These are phyloP conservation scores for Willowsia nigromaculata DNA, from an alignment of 2,888 invertebrate species.

Conservation along the genomic window DNA sequence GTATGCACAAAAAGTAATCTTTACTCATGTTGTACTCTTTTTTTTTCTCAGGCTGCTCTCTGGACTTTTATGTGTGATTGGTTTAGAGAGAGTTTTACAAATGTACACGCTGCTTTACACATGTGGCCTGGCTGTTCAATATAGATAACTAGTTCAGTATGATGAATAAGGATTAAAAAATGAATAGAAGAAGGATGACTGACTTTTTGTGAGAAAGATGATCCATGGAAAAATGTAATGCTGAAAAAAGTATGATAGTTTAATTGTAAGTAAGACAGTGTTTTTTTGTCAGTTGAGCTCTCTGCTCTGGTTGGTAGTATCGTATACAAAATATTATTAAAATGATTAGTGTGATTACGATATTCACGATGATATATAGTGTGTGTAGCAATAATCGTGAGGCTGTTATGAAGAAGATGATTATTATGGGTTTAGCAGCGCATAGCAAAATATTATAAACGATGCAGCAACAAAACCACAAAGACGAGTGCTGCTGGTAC, in stretches of 20 bases:
- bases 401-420: neutral
- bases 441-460: neutral
- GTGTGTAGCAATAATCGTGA: slow-evolving; percentile 22
- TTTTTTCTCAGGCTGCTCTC: neutral
- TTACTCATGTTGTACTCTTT: neutral
- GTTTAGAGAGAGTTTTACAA: no score
- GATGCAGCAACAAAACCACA: neutral
- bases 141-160: neutral
- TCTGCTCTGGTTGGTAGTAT: neutral
- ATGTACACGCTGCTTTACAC: no score
- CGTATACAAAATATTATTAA: slow-evolving; percentile 2
- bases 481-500: neutral
- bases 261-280: neutral
- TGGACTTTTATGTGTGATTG: neutral
- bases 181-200: neutral
- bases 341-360: slow-evolving; percentile 31
- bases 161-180: neutral
- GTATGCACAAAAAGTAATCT: no score
- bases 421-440: no score
- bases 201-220: neutral
- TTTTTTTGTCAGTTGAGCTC: neutral
- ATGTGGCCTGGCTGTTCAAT: neutral
- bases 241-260: neutral
- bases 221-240: neutral
- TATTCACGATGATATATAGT: slow-evolving; percentile 1